phyloP scores from a whole-genome alignment of 2,113 vertebrate genomes.

The Pluvialis apricaria region DNA sequence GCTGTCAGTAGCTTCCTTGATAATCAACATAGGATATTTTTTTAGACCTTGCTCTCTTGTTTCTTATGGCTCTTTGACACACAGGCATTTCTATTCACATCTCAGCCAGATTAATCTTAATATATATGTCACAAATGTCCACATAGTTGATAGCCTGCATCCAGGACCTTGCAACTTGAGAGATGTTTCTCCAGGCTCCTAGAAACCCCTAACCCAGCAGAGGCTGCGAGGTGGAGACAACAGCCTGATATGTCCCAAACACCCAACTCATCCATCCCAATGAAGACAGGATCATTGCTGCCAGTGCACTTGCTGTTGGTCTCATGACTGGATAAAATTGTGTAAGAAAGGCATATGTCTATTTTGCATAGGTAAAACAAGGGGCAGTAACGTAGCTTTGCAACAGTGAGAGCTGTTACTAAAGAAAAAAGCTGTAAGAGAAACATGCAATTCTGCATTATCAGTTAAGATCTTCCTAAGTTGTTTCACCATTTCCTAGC shows the following conservation, averaged over 20 bases:
- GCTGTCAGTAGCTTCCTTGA: not conserved
- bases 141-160: not conserved
- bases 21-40: not conserved
- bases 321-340: not conserved
- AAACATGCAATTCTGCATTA: rapidly evolving
- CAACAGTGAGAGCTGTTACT: not conserved
- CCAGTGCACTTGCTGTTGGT: not conserved
- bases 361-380: not conserved
- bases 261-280: not conserved
- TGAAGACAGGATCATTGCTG: not conserved
- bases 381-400: not conserved
- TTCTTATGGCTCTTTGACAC: not conserved
- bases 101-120: not conserved
- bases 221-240: not conserved
- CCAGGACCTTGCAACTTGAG: not conserved
- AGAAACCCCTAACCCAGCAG: not conserved
- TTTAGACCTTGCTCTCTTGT: not conserved
- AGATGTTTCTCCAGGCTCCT: not conserved
- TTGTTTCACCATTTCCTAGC: not conserved
- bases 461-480: not conserved
- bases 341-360: not conserved
- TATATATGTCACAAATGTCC: not conserved
- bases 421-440: not conserved
- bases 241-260: not conserved
- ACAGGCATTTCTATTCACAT: not conserved